phyloP scores from a whole-genome alignment of 2,113 vertebrate genomes.

The Phrynosoma platyrhinos region DNA sequence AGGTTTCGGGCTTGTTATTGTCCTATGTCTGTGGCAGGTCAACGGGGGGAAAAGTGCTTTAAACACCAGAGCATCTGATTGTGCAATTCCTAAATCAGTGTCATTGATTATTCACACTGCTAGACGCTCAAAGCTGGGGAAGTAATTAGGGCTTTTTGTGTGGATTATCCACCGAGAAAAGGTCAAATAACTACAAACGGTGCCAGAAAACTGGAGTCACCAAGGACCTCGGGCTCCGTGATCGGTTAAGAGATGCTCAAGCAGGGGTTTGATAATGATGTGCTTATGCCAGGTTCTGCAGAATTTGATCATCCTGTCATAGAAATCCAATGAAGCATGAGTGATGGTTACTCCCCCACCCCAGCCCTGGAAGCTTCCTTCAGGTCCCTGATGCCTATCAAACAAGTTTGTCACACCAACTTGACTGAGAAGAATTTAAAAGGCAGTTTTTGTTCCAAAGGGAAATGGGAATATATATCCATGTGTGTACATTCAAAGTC shows the following conservation, averaged over 20 bases:
- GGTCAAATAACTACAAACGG: constrained; percentile 96
- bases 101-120: constrained; percentile 95
- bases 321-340: constrained; percentile 88
- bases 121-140: constrained; percentile 89
- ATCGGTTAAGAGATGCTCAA: constrained; percentile 86
- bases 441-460: constrained; percentile 66
- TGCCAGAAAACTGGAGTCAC: constrained; percentile 87
- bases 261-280: constrained; percentile 86
- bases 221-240: constrained; percentile 81
- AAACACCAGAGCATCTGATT: constrained; percentile 87
- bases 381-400: constrained; percentile 82
- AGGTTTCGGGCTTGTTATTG: constrained; percentile 78
- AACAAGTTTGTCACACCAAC: constrained; percentile 82
- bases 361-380: constrained; percentile 74
- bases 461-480: constrained; percentile 58
- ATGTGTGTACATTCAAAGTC: constrained; percentile 43
- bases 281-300: constrained; percentile 85
- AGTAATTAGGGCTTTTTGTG: constrained; percentile 99
- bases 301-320: constrained; percentile 87
- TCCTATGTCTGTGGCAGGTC: constrained; percentile 83
- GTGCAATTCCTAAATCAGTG: constrained; percentile 92
- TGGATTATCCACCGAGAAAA: constrained; percentile 98
- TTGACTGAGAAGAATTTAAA: constrained; percentile 84
- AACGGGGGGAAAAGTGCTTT: constrained; percentile 88
- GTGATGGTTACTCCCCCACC: constrained; percentile 82